phyloP scores from a whole-genome alignment of 2,113 vertebrate species.

The Himantopus leucocephalus region DNA sequence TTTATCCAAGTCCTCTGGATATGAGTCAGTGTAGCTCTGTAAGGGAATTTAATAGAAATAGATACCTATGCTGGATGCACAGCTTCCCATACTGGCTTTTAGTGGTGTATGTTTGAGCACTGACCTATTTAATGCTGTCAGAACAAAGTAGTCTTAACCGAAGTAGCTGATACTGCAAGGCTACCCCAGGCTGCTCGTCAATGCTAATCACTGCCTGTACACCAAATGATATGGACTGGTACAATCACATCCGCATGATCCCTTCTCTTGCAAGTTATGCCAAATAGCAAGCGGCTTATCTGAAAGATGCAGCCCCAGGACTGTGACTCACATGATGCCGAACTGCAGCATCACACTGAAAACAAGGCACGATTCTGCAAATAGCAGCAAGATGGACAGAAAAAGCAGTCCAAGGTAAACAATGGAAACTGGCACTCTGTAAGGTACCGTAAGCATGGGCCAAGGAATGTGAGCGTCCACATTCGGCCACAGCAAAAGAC shows the following conservation, averaged over 20 bases:
- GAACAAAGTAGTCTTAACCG: background rate
- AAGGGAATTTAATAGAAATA: background rate
- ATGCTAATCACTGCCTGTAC: background rate
- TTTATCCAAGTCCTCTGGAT: background rate
- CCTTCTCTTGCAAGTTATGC: background rate
- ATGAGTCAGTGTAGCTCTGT: fast-evolving
- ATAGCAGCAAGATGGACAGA: background rate
- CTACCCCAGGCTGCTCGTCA: background rate
- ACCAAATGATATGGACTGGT: fast-evolving
- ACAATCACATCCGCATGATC: background rate
- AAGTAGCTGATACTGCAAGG: background rate
- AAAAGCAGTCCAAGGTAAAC: background rate
- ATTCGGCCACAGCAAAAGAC: too few relatives aligned
- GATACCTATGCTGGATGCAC: fast-evolving
- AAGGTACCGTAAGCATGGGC: fast-evolving
- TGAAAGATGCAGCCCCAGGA: background rate
- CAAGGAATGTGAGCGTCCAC: fast-evolving
- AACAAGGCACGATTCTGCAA: background rate
- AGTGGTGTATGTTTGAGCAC: background rate
- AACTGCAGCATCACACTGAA: background rate
- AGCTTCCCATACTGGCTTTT: background rate
- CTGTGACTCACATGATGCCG: background rate
- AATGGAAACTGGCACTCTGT: background rate
- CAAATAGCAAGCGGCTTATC: background rate
- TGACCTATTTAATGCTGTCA: background rate